Evolutionary conservation across 2,888 invertebrate species (phyloP), one percentile per base, ranked within the genome.

Genomic region (Andrena bucephala): DNA sequence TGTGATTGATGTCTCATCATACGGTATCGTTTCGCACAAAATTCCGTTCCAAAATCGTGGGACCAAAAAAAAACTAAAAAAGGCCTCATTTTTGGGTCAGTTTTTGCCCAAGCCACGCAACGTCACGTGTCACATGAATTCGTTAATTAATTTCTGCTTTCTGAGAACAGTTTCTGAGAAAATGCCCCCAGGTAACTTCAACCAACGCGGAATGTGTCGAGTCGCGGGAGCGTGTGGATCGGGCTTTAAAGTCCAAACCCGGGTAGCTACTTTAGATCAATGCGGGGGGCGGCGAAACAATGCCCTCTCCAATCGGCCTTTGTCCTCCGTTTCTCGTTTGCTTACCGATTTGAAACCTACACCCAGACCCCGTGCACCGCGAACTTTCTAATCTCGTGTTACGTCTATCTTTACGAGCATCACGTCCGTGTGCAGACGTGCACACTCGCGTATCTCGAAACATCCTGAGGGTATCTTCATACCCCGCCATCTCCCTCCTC

Each of bases 271-370:
- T 73, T 75, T 83, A 85, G 84, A 90, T 90, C 87, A 85, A 89
- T 87, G 88, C 85, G 79, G 81, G 65, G 31, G 71, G 74, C 65
- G 63, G 66, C 52, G 72, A 86, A 86, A 90, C 87, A 90, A 89
- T 89, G 69, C 80, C 76, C 85, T 62, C 77, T 86, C 72, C 79
- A 86, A 90, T 86, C 79, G 83, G 68, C 60, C 68, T 73, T 77
- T 68, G 77, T 87, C 67, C 77, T 80, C 77, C 77, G 75, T 75
- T 75, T 72, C 82, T 63, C 63, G 79, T 80, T 75, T 68, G 67
- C 68, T 71, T 67, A 71, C 75, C 71, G 69, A 70, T 73, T 81
- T 71, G 31, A 67, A 75, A 71, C 75, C 75, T 68, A 69, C 70
- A 79, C 54, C 67, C 59, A 75, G 48, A 62, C 62, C 62, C 52